Evolutionary conservation across 2,113 vertebrate species (phyloP), one percentile per base, ranked within the genome.

Genomic region (Loxodonta africana): DNA sequence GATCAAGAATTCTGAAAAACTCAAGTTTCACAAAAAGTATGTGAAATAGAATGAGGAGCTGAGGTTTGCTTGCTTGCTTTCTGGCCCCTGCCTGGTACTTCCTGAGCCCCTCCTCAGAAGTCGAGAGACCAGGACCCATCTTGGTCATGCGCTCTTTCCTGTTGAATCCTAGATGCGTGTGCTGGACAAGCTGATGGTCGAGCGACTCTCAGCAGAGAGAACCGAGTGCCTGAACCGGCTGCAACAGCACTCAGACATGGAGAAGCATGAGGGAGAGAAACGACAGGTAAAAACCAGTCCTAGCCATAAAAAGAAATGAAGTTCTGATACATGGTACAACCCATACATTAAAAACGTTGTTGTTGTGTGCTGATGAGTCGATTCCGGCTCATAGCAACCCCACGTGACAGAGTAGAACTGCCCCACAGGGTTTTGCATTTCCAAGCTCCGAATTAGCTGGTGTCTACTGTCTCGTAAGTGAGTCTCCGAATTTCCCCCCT

Each of bases 171-270:
- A 99, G 99, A 98, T 99, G 83, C 98, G 98, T 30, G 99, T 99
- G 92, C 97, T 99, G 63, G 99, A 99, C 97, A 99, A 99, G 98
- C 98, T 99, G 37, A 99, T 99, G 87, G 95, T 99, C 5, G 99
- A 99, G 98, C 97, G 99, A 8, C 98, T 99, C 71, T 99, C 99
- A 0, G 99, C 99, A 0, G 99, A 99, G 98, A 99, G 99, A 96
- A 99, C 98, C 0, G 99, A 99, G 98, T 99, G 99, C 98, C 98
- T 99, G 73, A 99, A 98, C 86, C 99, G 99, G 90, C 99, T 99
- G 41, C 99, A 99, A 2, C 99, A 99, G 98, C 99, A 99, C 77
- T 82, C 98, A 0, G 97, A 98, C 82, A 87, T 99, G 44, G 99
- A 99, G 83, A 98, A 98, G 60, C 98, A 91, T 0, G 99, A 99